These are phyloP conservation scores for Microplitis mediator DNA, from an alignment of 1,140 invertebrate species.

Conservation along the genomic window DNA sequence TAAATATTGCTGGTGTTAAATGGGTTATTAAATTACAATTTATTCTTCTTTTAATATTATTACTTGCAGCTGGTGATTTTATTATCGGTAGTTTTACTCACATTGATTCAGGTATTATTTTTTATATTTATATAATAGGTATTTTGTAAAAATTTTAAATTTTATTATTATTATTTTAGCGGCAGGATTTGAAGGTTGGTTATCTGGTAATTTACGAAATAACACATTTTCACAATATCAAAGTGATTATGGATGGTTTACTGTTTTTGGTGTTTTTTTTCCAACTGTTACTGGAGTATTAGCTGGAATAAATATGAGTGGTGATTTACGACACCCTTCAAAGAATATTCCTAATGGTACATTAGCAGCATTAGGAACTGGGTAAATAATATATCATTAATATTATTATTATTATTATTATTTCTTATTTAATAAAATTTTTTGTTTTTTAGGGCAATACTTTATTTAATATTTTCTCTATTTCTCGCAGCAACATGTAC, in stretches of 20 bases:
- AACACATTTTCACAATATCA: slow-evolving; percentile 85
- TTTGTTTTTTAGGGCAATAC: slow-evolving; percentile 74
- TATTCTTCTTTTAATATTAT: slow-evolving; percentile 78
- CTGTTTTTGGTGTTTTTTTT: slow-evolving; percentile 94
- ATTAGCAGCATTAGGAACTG: slow-evolving; percentile 84
- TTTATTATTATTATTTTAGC: slow-evolving; percentile 63
- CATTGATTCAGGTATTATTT: slow-evolving; percentile 64
- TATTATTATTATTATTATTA: not conserved
- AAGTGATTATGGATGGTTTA: slow-evolving; percentile 85
- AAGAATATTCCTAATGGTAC: slow-evolving; percentile 94
- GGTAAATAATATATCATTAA: slow-evolving; percentile 62
- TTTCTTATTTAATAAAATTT: slow-evolving; percentile 25
- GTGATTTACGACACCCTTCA: slow-evolving; percentile 89
- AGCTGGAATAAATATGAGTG: slow-evolving; percentile 98
- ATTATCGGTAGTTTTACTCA: slow-evolving; percentile 85
- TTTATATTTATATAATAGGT: not conserved
- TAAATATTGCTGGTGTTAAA: slow-evolving; percentile 91
- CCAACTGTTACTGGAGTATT: slow-evolving; percentile 92
- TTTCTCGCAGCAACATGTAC: slow-evolving; percentile 88
- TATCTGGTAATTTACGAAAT: slow-evolving; percentile 75
- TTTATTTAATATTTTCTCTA: slow-evolving; percentile 88
- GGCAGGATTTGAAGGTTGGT: slow-evolving; percentile 85
- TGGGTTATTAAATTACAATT: slow-evolving; percentile 94
- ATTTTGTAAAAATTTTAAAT: not conserved
- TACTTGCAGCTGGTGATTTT: slow-evolving; percentile 88